Base-by-base conservation (phyloP, 2,888 invertebrate species). In the Nasonia oneida region DNA sequence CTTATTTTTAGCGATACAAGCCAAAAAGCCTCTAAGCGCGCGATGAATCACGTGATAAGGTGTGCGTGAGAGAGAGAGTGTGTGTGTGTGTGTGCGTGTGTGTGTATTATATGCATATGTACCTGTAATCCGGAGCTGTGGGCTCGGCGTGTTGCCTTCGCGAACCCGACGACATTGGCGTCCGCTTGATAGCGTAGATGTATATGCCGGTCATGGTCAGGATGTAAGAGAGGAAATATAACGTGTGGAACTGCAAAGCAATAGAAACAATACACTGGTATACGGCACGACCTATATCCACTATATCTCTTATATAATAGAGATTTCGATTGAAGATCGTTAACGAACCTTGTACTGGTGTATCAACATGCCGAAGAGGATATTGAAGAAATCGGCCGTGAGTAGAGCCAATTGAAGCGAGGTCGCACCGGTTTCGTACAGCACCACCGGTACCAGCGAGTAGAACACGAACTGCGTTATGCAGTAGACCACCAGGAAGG, bases 301-400 rank as follows among this genome's bases (percentile, higher is more conserved):
- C 6, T 10, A 5, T 42, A 37, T 42, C 42, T 10, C 0, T 6
- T 42, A 6, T 29, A 29, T 29, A 29, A 0, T 1, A 42, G 1
- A 42, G 42, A 42, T 42, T 42, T 42, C 42, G 42, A 42, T 42
- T 8, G 42, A 42, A 42, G 42, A 42, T 42, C 42, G 42, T 42
- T 42, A n/a, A 73, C 90, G 93, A 92, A 97, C 97, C 95, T 96
- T 96, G 93, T 97, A 97, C 88, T 96, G 95, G 94, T 97, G 97
- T 88, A 97, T 95, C 90, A 96, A 95, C 93, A 97, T 96, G 88
- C 97, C 97, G 89, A 96, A 95, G 77, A 98, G 95, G 33, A 98
- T 95, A 4, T 97, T 96, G 93, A 97, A 98, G 93, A 97, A 97
- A 93, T 98, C 97, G 2, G 97, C 95, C 0, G 97, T 97, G 83